Base-by-base conservation (phyloP, 92 coral and sea anemone genomes). In the Scolanthus callimorphus region DNA sequence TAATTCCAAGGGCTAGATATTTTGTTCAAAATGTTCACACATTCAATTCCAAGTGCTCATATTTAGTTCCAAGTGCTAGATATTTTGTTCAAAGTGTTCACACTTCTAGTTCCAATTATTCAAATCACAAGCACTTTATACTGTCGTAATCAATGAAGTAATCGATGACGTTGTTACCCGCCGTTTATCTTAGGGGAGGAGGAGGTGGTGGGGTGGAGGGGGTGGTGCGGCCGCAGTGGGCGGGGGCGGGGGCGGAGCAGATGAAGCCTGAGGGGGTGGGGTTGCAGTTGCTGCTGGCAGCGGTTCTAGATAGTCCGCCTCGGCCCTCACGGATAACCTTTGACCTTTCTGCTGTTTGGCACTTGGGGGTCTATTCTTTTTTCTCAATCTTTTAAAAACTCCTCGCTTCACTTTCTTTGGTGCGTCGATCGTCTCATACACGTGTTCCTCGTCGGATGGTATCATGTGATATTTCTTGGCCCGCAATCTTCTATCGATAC, bases 181-280 rank as follows among this genome's bases (percentile, higher is more conserved):
- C 41, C 41, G 41, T 6, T 34, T 34, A 6, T 34, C 15, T 34
- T 15, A 34, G 8, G 15, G 41, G 41, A 13, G 20, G 63, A n/a
- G 34, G 48, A 20, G 63, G 49, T 69, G 60, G 12, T 34, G 3
- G 15, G 78, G 69, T 13, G 59, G 63, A 21, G 63, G 63, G 34
- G 49, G 50, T 2, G 63, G 63, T 8, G 63, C 47, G 19, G 63
- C 47, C 4, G 52, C 15, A 3, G 52, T 4, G 4, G 52, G 12
- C 4, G 52, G 52, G 11, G 52, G 15, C 20, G 21, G 15, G 21
- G 52, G 11, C 10, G 52, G 52, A 4, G 52, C 52, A 46, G 52
- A 43, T n/a, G 22, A 20, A 20, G 52, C 15, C 31, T 37, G 64
- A 57, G 27, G 69, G 60, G 15, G 59, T 71, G 51, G 59, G 69